Evolutionary conservation across 2,888 invertebrate genomes (phyloP).

Genomic region (Phania funesta): DNA sequence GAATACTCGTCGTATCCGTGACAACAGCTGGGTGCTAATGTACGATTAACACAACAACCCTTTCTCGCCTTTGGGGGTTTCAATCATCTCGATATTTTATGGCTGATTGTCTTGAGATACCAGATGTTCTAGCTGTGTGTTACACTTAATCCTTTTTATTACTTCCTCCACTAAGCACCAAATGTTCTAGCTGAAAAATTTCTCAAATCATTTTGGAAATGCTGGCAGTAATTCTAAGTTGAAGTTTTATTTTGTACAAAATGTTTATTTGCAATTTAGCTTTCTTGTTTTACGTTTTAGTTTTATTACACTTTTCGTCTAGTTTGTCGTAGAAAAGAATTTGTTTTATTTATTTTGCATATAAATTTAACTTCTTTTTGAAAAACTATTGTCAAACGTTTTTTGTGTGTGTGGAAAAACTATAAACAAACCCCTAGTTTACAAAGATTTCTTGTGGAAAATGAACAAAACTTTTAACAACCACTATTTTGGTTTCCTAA

Average conservation of each 20-base stretch:
- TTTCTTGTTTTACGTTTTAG: too few species aligned
- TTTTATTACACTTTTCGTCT: too few species aligned
- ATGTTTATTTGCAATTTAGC: too few species aligned
- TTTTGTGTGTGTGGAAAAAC: background rate
- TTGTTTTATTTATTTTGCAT: background rate
- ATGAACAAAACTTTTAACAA: slow-evolving; percentile 1
- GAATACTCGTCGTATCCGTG: background rate
- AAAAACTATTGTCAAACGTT: background rate
- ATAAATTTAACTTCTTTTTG: slow-evolving; percentile 25
- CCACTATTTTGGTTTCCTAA: slow-evolving; percentile 20
- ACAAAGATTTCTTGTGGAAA: background rate
- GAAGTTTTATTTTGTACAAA: background rate
- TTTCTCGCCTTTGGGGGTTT: slow-evolving; percentile 4
- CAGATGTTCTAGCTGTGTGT: slow-evolving; percentile 26
- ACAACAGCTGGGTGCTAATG: slow-evolving; percentile 30
- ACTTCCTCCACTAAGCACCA: background rate
- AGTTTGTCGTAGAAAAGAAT: background rate
- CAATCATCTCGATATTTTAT: background rate
- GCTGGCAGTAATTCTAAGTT: background rate
- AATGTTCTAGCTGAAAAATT: background rate
- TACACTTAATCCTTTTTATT: slow-evolving; percentile 24
- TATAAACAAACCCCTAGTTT: background rate
- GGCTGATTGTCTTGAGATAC: slow-evolving; percentile 1
- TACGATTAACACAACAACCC: slow-evolving; percentile 9
- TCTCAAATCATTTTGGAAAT: background rate